Percentiles rank a stretch among this genome's conserved stretches.
Conservation (phyloP, 2,113 vertebrate species). For the Crotalus viridis region DNA sequence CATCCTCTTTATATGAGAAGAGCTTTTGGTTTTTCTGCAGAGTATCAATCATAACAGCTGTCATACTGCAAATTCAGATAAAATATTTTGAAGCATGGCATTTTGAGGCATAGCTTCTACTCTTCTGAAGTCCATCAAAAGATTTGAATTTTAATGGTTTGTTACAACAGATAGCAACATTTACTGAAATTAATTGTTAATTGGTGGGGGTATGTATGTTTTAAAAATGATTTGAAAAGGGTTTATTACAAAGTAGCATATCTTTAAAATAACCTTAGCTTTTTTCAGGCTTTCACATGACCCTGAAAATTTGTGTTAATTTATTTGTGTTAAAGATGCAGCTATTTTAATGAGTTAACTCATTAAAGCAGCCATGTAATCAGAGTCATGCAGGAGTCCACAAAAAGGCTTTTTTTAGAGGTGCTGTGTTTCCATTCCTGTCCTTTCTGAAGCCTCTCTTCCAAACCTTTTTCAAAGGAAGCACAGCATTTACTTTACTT, state of each 20-base stretch:
- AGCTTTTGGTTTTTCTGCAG: slow-evolving; percentile 36
- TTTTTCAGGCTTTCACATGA: background rate
- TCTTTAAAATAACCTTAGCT: background rate
- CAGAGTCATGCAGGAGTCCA: background rate
- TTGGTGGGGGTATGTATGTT: background rate
- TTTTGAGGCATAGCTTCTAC: slow-evolving; percentile 28
- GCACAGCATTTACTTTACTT: background rate
- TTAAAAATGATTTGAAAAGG: background rate
- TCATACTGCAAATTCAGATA: slow-evolving; percentile 43
- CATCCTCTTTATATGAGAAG: slow-evolving; percentile 67
- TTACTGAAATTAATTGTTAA: background rate
- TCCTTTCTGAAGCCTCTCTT: background rate
- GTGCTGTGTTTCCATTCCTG: background rate
- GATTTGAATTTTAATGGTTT: slow-evolving; percentile 13
- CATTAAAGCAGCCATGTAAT: background rate
- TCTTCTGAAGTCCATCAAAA: slow-evolving; percentile 41
- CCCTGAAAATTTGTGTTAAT: background rate
- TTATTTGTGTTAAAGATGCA: background rate
- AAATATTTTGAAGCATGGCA: slow-evolving; percentile 55
- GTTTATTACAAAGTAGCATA: background rate
- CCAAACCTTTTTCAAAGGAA: background rate
- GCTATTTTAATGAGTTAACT: background rate
- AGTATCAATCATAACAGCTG: slow-evolving; percentile 62
- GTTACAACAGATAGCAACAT: background rate
- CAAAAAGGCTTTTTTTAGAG: background rate